These are phyloP conservation scores for Rhinichthys osculus DNA, from an alignment of 2,797 vertebrate genomes.

Conservation along the genomic window DNA sequence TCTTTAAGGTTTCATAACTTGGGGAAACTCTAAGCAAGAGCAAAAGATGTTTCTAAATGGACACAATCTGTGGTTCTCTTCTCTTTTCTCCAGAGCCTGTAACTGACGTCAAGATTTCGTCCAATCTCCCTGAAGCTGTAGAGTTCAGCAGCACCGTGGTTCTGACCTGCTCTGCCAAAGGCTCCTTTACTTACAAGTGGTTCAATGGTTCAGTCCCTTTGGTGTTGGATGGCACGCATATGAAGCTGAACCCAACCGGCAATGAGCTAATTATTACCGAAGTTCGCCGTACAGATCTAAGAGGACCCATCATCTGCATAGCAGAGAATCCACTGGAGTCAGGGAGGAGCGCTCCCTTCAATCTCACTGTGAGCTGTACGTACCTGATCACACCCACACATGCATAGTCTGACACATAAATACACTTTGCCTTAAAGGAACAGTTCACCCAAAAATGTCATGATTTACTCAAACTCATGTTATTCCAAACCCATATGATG, in stretches of 20 bases:
- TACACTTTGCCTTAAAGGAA: slow-evolving; percentile 3
- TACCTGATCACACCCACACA: slow-evolving; percentile 41
- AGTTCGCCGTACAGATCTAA: slow-evolving; percentile 67
- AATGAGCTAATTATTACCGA: slow-evolving; percentile 61
- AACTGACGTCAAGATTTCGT: slow-evolving; percentile 54
- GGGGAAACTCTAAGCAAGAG: background rate
- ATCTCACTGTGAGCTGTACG: slow-evolving; percentile 74
- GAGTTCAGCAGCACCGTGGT: slow-evolving; percentile 69
- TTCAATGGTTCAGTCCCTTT: slow-evolving; percentile 45
- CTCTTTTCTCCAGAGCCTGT: slow-evolving; percentile 68
- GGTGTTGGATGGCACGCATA: background rate
- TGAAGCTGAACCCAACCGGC: background rate
- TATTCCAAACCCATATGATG: background rate
- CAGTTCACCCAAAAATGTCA: background rate
- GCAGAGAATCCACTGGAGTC: slow-evolving; percentile 65
- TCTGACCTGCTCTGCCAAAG: slow-evolving; percentile 71
- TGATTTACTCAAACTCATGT: background rate
- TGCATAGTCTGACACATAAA: background rate
- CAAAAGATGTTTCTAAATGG: slow-evolving; percentile 11
- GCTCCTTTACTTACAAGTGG: slow-evolving; percentile 73
- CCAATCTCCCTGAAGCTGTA: slow-evolving; percentile 52
- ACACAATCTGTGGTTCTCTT: background rate
- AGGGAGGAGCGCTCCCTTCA: slow-evolving; percentile 65
- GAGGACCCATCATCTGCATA: slow-evolving; percentile 65
- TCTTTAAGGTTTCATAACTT: background rate